phyloP scores from a whole-genome alignment of 2,888 invertebrate species.

The Didymodactylos carnosus region DNA sequence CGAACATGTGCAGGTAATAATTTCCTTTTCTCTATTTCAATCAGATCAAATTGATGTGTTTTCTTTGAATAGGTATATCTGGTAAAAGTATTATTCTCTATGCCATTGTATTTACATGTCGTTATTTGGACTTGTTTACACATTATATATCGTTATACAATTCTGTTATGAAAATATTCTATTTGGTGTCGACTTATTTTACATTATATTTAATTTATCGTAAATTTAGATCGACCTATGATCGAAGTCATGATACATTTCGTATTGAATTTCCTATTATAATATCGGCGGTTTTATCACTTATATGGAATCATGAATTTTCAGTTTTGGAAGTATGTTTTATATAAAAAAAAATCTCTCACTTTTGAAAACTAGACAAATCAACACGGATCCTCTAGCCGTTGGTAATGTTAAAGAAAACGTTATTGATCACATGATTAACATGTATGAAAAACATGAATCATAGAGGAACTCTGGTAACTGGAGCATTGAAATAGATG shows the following conservation, averaged over 20 bases:
- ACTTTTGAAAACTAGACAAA: background rate
- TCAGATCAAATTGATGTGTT: background rate
- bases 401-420: no score
- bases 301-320: conserved; percentile 85
- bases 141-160: conserved; percentile 83
- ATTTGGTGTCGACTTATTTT: conserved; percentile 26
- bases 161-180: conserved; percentile 64
- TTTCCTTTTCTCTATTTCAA: no score
- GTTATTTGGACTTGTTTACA: conserved; percentile 76
- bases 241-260: conserved; percentile 92
- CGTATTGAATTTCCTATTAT: conserved; percentile 79
- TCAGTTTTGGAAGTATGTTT: conserved; percentile 59
- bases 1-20: conserved; percentile 87
- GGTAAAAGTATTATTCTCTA: conserved; percentile 80
- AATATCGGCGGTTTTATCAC: conserved; percentile 63
- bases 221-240: conserved; percentile 90
- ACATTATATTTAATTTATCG: conserved; percentile 73
- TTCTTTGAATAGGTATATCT: conserved; percentile 51
- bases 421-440: no score
- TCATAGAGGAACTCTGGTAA: no score
- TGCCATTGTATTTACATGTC: conserved; percentile 63
- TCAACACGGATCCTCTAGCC: no score
- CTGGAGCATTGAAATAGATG: no score
- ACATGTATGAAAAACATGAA: no score
- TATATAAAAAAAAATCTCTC: background rate